A percentile compares a stretch with the other conserved stretches of the same genome.
phyloP scores from a whole-genome alignment of 2,113 vertebrate species.

The Rhynchomys soricoides region DNA sequence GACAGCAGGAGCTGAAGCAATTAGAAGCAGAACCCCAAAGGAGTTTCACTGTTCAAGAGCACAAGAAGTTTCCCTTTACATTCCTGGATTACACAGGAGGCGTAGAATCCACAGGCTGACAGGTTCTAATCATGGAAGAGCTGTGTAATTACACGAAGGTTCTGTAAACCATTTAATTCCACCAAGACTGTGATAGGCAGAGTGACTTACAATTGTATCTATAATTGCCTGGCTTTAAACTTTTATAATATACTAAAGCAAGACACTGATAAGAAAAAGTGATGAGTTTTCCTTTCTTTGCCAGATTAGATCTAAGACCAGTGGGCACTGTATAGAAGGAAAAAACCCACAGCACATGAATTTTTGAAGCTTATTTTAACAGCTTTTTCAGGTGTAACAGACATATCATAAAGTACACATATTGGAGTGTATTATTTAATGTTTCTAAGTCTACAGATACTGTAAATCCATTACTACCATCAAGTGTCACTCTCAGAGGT shows the following conservation, averaged over 20 bases:
- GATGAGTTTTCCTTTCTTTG: background rate
- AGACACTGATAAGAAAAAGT: background rate
- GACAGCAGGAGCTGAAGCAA: background rate
- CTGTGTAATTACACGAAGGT: background rate
- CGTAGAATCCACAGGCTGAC: background rate
- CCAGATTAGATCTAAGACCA: background rate
- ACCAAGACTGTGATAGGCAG: background rate
- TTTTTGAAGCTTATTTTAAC: background rate
- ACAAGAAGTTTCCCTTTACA: rapidly evolving
- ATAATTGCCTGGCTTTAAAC: background rate
- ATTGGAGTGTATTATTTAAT: background rate
- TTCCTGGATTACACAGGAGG: background rate
- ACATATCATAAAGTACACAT: background rate
- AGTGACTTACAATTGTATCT: background rate
- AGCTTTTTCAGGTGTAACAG: background rate
- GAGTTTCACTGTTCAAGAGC: too few species aligned
- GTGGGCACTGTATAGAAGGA: background rate
- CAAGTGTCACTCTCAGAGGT: background rate
- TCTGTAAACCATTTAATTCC: background rate
- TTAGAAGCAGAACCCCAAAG: background rate
- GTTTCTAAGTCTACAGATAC: background rate
- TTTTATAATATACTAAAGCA: background rate
- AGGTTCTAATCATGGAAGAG: background rate
- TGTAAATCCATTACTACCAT: background rate
- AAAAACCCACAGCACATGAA: background rate